These are phyloP conservation scores for Nyctibius bracteatus DNA, from an alignment of 2,113 vertebrate species.

Conservation along the genomic window DNA sequence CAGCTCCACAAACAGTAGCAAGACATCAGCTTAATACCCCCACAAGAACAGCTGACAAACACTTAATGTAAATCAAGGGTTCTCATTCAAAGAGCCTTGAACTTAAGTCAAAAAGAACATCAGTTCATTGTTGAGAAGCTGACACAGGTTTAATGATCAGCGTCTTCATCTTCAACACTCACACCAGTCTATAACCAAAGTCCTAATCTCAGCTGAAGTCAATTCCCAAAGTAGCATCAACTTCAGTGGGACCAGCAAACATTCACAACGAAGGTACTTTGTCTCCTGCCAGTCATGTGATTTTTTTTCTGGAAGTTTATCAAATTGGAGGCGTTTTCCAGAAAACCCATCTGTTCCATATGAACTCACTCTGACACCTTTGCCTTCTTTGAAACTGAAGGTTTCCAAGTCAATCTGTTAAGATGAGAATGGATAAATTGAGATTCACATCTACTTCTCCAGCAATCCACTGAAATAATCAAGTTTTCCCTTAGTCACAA, in stretches of 20 bases:
- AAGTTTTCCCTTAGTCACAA: not conserved
- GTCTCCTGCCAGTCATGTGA: not conserved
- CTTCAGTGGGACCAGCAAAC: not conserved
- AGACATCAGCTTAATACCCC: not conserved
- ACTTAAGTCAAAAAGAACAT: not conserved
- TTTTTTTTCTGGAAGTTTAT: not conserved
- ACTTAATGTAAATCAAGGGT: not conserved
- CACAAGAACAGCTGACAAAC: not conserved
- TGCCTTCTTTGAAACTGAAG: not conserved
- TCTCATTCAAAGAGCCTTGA: not conserved
- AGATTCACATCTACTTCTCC: not conserved
- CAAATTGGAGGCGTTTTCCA: not conserved
- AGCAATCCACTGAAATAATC: not conserved
- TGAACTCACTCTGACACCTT: constrained; percentile 20
- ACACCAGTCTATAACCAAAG: not conserved
- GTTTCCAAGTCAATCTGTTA: not conserved
- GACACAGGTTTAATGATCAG: not conserved
- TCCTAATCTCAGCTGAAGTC: not conserved
- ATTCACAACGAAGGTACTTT: not conserved
- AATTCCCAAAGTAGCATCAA: not conserved
- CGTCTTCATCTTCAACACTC: not conserved
- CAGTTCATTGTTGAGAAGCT: not conserved
- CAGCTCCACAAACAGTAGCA: not conserved
- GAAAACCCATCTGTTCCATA: constrained; percentile 17
- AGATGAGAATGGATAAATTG: not conserved